Base-by-base conservation (phyloP, 1,140 invertebrate genomes). In the Atta texana region DNA sequence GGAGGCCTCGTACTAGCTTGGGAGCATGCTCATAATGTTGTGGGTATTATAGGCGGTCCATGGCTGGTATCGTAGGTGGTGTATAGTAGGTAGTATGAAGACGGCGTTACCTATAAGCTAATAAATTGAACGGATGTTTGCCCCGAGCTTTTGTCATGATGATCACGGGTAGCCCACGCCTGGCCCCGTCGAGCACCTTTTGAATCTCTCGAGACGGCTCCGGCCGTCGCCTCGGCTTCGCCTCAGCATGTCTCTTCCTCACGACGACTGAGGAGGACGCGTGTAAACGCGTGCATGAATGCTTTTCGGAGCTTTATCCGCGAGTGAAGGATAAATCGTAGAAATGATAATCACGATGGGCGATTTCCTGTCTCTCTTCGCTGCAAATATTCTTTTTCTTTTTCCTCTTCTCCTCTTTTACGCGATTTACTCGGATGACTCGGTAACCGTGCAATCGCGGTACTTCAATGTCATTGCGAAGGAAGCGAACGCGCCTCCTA, bases 81-180 rank as follows among this genome's bases (percentile, higher is more conserved):
- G 87, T 91, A 91, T 91, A 91, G 84, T 87, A 86, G 90, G 87
- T 89, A 87, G 89, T 87, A 89, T 87, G 76, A 64, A 63, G 78
- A 81, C 80, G 80, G 69, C 14, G 69, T 87, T 92, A 92, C 92
- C 90, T 91, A 93, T 94, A 94, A 94, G 94, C 93, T 92, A 94
- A 95, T 94, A 95, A 95, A 95, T 94, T 94, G 92, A 94, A 92
- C 88, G 92, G 90, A 93, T 92, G 92, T 93, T 94, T 94, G 94
- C 92, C 91, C 90, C 92, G 76, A 90, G 91, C 92, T 94, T 95
- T 95, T 95, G 94, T 94, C 93, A 93, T 93, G 94, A 93, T 93
- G 93, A 95, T 94, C 92, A 92, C 90, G 91, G 84, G 89, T 92
- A 91, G 92, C 93, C 92, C 92, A 93, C 93, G 93, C 93, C 87